Conservation (phyloP, 2,797 vertebrate genomes). For the Darevskia mixta region DNA sequence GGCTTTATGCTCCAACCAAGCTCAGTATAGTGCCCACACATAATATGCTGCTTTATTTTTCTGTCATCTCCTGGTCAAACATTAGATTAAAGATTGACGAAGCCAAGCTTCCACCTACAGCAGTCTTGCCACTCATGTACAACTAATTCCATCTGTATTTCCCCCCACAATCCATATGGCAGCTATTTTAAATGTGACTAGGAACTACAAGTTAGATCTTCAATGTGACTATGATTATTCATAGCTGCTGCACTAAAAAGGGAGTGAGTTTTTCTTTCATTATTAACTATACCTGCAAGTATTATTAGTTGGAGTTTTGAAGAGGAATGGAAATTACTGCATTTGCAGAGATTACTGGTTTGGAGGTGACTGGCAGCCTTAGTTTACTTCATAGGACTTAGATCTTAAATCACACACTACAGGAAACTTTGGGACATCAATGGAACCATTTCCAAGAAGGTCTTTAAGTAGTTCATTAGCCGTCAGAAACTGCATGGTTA, state of each 20-base stretch:
- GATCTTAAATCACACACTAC: background rate
- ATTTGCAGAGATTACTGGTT: slow-evolving; percentile 40
- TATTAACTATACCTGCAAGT: slow-evolving; percentile 33
- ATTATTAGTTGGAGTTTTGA: slow-evolving; percentile 36
- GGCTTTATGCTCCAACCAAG: slow-evolving; percentile 27
- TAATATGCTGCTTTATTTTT: background rate
- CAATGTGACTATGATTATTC: slow-evolving; percentile 10
- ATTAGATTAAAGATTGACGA: slow-evolving; percentile 6
- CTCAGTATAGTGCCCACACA: background rate
- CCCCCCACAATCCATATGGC: background rate
- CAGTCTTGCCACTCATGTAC: slow-evolving; percentile 5
- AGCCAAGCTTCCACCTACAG: slow-evolving; percentile 19
- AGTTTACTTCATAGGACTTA: background rate
- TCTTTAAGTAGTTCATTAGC: background rate
- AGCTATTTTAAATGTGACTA: slow-evolving; percentile 1
- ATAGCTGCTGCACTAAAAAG: background rate
- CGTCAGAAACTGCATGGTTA: background rate
- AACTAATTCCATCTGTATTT: slow-evolving; percentile 21
- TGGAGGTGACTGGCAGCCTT: background rate
- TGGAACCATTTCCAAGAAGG: background rate
- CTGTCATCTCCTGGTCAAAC: background rate
- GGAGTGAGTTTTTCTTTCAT: slow-evolving; percentile 8
- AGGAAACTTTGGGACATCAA: background rate
- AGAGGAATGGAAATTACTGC: slow-evolving; percentile 28
- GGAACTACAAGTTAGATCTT: background rate